Conservation (phyloP, 2,113 vertebrate species). For the Columbina picui region DNA sequence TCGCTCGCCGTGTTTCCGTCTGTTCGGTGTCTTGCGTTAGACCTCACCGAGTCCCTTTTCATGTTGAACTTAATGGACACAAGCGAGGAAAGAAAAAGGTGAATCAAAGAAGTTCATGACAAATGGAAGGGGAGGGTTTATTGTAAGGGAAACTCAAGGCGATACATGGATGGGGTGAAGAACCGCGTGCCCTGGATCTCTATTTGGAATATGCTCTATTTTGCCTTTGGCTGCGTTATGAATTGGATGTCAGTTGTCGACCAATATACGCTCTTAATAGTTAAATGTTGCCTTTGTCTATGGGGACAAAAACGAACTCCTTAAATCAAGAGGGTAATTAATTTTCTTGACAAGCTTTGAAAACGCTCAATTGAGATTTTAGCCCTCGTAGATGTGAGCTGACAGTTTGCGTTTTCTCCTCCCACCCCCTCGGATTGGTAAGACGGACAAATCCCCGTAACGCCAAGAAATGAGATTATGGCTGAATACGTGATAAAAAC, state of each 20-base stretch:
- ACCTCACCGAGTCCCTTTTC: not conserved
- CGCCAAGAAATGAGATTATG: not conserved
- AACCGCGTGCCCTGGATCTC: not conserved
- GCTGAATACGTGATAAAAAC: not conserved
- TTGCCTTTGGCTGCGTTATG: not conserved
- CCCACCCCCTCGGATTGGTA: constrained; percentile 29
- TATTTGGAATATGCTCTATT: not conserved
- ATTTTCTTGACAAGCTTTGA: constrained; percentile 74
- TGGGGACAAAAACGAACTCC: constrained; percentile 53
- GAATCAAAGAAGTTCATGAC: not conserved
- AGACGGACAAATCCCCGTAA: not conserved
- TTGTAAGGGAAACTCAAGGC: not conserved
- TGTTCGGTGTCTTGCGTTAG: not conserved
- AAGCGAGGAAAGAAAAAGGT: not conserved
- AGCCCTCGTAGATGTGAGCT: constrained; percentile 51
- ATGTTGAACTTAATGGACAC: not conserved
- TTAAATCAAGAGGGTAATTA: constrained; percentile 76
- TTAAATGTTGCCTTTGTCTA: constrained; percentile 70
- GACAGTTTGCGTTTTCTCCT: constrained; percentile 59
- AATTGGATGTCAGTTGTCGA: constrained; percentile 12
- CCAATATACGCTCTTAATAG: constrained; percentile 50
- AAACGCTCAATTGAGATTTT: constrained; percentile 71
- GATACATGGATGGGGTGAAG: not conserved
- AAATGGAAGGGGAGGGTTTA: not conserved
- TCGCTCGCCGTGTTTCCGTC: not conserved